A percentile compares a stretch with the other conserved stretches of the same genome.
Conservation (phyloP, 2,113 vertebrate genomes). For the Thamnophis sirtalis region DNA sequence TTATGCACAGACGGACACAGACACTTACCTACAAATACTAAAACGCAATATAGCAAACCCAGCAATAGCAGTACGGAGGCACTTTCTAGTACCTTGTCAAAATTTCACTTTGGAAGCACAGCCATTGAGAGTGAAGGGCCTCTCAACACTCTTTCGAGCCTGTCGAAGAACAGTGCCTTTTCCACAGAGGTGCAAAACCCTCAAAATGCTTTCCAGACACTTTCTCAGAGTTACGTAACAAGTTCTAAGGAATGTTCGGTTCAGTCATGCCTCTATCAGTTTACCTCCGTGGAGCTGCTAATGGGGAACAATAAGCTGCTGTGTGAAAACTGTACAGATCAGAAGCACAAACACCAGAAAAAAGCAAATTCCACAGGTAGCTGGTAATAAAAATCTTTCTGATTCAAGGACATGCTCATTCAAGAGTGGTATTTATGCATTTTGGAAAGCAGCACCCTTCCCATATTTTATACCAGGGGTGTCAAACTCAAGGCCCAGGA, state of each 20-base stretch:
- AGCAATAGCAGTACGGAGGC: constrained; percentile 44
- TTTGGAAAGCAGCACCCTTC: not conserved
- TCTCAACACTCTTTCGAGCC: constrained; percentile 20
- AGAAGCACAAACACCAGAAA: constrained; percentile 74
- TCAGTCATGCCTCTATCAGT: constrained; percentile 96
- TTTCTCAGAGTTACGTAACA: constrained; percentile 89
- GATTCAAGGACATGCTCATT: not conserved
- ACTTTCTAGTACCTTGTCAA: constrained; percentile 76
- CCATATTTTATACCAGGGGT: too few species aligned
- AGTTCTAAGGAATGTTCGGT: constrained; percentile 95
- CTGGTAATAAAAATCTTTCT: not conserved
- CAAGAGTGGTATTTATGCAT: not conserved
- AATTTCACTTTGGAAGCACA: constrained; percentile 71
- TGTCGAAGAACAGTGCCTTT: constrained; percentile 50
- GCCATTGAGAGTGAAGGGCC: constrained; percentile 58
- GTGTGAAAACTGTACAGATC: constrained; percentile 90
- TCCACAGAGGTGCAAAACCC: constrained; percentile 60
- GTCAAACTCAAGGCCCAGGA: too few species aligned
- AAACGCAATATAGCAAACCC: not conserved
- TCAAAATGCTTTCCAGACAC: constrained; percentile 88
- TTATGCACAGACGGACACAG: constrained; percentile 10
- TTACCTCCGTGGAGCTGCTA: constrained; percentile 91
- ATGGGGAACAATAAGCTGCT: constrained; percentile 98
- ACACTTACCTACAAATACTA: constrained; percentile 28
- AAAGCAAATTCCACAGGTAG: constrained; percentile 78